Evolutionary conservation across 2,888 invertebrate species (phyloP), one percentile per base, ranked within the genome.

Genomic region (Metacarcinus magister): DNA sequence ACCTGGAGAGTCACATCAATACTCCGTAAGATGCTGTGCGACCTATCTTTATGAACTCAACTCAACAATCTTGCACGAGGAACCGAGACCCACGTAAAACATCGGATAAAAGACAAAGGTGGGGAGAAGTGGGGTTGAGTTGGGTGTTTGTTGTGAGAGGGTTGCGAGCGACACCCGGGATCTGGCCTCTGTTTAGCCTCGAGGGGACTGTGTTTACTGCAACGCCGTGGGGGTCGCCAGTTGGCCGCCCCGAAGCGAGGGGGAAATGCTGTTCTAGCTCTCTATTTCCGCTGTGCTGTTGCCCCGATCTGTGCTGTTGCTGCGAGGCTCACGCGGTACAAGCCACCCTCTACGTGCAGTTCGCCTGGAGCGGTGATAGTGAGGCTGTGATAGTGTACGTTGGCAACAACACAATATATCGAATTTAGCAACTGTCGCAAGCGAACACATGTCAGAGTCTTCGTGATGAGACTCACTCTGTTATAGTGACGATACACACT

Each of bases 151-250:
- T 48, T 46, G 46, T 54, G 92, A 48, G 48, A 92, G 92, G 48
- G 92, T 19, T 54, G 54, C 23, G 32, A 48, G 32, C 92, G 48
- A 54, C 92, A 54, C 92, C 46, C 46, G 54, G 48, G 92, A 54
- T 54, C n/a, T 46, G 46, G 92, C 48, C 92, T 48, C 48, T 92
- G 48, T 48, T 44, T 46, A 48, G 92, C 48, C 91, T 91, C 92
- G 44, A 48, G 48, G 92, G 92, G 54, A 54, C 92, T 92, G 32
- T 92, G 92, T 92, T 92, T 92, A 92, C 46, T 92, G 54, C 92
- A 44, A 28, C 92, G 54, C 32, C 48, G 32, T 28, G 82, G 82
- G 82, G 82, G 82, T 28, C 82, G 75, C 82, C 82, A 82, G 82
- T 82, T 82, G 82, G 82, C 82, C 82, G 82, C 82, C 82, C 75